A percentile compares a stretch with the other conserved stretches of the same genome.
Conservation (phyloP, 2,888 invertebrate genomes). For the Limenitis arthemis region DNA sequence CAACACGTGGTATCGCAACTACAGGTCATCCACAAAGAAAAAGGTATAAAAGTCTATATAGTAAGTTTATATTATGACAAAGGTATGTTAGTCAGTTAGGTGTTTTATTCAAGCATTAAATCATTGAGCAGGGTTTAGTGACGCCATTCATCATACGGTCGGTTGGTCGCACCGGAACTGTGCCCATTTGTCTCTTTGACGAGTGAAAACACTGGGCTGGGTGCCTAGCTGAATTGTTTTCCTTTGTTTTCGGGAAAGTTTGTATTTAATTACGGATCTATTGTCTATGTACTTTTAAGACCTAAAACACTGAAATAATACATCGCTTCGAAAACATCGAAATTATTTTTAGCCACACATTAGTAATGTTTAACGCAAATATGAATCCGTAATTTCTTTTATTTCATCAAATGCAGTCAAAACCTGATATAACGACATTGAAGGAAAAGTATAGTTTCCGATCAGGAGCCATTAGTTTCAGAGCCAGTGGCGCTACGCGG, state of each 20-base stretch:
- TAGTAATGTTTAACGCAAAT: background rate
- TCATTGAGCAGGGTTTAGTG: constrained; percentile 2
- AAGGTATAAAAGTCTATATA: background rate
- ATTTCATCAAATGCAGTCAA: background rate
- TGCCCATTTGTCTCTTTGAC: constrained; percentile 20
- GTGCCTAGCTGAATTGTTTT: constrained; percentile 4
- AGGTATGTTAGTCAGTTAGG: background rate
- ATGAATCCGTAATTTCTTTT: background rate
- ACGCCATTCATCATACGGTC: constrained; percentile 17
- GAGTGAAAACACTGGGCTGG: constrained; percentile 10
- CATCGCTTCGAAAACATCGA: background rate
- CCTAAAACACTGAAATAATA: background rate
- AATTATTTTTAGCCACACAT: background rate
- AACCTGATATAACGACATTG: background rate
- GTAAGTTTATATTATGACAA: background rate
- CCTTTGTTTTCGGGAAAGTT: constrained; percentile 3
- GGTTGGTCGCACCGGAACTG: constrained; percentile 20
- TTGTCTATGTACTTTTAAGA: constrained; percentile 1
- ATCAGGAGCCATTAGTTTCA: constrained; percentile 21
- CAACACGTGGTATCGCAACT: no score
- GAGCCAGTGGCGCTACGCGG: constrained; percentile 32
- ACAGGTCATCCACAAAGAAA: background rate
- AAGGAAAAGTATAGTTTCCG: no score
- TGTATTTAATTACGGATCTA: constrained; percentile 1
- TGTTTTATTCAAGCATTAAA: constrained; percentile 1